Evolutionary conservation across 1,140 invertebrate genomes (phyloP).

Genomic region (Drosophila insularis): DNA sequence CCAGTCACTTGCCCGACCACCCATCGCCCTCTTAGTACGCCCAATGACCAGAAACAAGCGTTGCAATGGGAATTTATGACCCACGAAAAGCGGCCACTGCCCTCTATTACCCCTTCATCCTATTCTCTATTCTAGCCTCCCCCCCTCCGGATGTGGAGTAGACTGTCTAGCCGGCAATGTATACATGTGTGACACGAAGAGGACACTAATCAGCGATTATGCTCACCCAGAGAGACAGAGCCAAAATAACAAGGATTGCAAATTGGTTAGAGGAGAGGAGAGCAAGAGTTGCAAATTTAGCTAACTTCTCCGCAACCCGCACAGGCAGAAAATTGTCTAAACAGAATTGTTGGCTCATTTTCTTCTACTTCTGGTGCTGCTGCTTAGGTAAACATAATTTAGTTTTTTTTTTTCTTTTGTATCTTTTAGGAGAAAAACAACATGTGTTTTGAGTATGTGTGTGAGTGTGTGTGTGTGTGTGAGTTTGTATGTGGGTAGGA

Average conservation of each 20-base stretch:
- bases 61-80: constrained; percentile 50
- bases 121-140: not conserved
- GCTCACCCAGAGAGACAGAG: constrained; percentile 40
- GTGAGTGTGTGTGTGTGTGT: not conserved
- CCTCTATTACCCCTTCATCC: not conserved
- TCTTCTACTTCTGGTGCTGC: constrained; percentile 13
- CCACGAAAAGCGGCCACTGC: constrained; percentile 3
- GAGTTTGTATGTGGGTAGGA: constrained; percentile 7
- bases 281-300: constrained; percentile 12
- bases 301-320: not conserved
- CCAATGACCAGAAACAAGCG: constrained; percentile 40
- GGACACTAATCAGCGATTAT: constrained; percentile 73
- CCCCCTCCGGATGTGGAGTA: not conserved
- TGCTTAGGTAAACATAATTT: constrained; percentile 52
- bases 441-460: constrained; percentile 40
- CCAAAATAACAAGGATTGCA: constrained; percentile 28
- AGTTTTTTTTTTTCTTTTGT: constrained; percentile 30
- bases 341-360: constrained; percentile 32
- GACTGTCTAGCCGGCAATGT: constrained; percentile 21
- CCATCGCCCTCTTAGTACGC: not conserved
- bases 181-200: constrained; percentile 37
- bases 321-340: not conserved
- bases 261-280: not conserved
- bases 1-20: constrained; percentile 3
- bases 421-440: constrained; percentile 25